A percentile compares a stretch with the other conserved stretches of the same genome.
These are phyloP conservation scores for Euura lappo DNA, from an alignment of 1,140 invertebrate species.

Conservation along the genomic window DNA sequence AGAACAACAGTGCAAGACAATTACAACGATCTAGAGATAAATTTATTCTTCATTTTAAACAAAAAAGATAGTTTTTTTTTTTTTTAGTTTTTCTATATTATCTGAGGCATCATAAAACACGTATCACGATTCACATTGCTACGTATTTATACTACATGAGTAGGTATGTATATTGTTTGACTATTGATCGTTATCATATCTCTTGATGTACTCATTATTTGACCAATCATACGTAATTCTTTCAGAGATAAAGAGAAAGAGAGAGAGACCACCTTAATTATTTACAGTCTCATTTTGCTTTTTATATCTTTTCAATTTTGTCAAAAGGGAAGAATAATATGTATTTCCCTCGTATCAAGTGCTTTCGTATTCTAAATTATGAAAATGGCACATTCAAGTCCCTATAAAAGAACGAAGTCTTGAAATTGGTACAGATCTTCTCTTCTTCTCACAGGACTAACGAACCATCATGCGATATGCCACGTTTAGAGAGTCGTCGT, in stretches of 20 bases:
- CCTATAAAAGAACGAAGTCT: too few species aligned
- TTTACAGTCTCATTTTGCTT: background rate
- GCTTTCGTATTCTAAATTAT: too few species aligned
- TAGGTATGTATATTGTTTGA: background rate
- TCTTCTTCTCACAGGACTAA: background rate
- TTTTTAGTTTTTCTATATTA: background rate
- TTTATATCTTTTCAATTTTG: background rate
- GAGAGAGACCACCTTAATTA: conserved; percentile 1
- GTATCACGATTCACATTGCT: background rate
- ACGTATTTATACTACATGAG: too few species aligned
- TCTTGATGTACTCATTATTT: background rate
- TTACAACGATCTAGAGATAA: background rate
- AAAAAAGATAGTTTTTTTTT: background rate
- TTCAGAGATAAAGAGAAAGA: background rate
- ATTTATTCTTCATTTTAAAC: background rate
- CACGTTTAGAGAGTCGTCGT: background rate
- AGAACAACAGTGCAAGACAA: too few species aligned
- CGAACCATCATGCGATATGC: background rate
- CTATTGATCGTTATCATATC: background rate
- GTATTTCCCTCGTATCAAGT: too few species aligned
- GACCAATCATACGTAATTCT: too few species aligned
- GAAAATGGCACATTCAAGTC: too few species aligned
- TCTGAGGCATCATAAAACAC: background rate
- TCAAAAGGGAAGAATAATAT: too few species aligned
- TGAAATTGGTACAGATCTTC: background rate